Base-by-base conservation (phyloP, 2,888 invertebrate genomes). In the Phorcus lineatus region DNA sequence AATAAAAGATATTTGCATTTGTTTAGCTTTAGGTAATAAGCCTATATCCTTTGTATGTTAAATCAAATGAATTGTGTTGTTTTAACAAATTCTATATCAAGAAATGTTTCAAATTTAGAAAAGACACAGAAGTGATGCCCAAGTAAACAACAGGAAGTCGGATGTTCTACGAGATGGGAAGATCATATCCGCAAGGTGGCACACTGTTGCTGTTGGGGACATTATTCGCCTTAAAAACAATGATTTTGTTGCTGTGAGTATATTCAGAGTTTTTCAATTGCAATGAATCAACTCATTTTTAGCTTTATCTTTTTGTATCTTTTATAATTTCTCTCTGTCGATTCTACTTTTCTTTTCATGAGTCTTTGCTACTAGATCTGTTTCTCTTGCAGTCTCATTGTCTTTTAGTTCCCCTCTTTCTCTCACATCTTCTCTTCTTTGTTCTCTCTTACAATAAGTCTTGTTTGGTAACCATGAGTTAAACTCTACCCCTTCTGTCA, bases 161-260 rank as follows among this genome's bases (percentile, higher is more conserved):
- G 96, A 96, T 92, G 97, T 98, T 22, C 95, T 99, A 79, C 95
- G 98, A 83, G 96, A 97, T 94, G 98, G 98, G 84, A 96, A 96
- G 93, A 95, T 99, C 88, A 96, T 96, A 89, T 97, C 98, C 93
- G 99, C 98, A 94, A 96, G 96, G 74, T 95, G 95, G 95, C 94
- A 94, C 89, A 94, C 94, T 83, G 98, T 98, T 86, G 97, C 97
- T 94, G 99, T 98, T 89, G 99, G 99, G 85, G 99, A 99, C 94
- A 97, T 99, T 93, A 98, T 99, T 93, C 95, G 98, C 89, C 96
- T 99, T 97, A 98, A 99, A 94, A 99, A 98, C 94, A 98, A 99
- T 95, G 98, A 99, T 94, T 99, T 99, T 94, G 98, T 99, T 86
- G 99, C 99, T 74, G 94, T 94, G 86, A 91, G 92, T 91, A 40